Evolutionary conservation across 2,797 vertebrate genomes (phyloP), one percentile per base, ranked within the genome.

Genomic region (Chaetodon trifasciatus): DNA sequence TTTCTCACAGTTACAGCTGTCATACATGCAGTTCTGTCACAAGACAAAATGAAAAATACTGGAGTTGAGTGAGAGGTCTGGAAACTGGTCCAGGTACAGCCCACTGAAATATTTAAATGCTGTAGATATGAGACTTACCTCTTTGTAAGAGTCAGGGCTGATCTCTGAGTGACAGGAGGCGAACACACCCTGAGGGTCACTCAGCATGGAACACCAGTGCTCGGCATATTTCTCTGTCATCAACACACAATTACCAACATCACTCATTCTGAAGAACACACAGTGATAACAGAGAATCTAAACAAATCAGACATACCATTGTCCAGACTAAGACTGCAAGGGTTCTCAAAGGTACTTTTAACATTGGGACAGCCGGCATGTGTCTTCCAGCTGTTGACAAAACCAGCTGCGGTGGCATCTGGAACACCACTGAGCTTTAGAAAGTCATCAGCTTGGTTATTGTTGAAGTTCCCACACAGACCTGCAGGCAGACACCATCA

Each of bases 191-290:
- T 5, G 63, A 9, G 93, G 66, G 13, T 96, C 92, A 0, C 88
- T 91, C 64, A 98, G 93, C 78, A 91, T 90, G 11, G 95, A 95
- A 60, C 97, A 98, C 97, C 97, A 97, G 65, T 94, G 92, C 72
- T 94, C 87, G n/a, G 97, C 97, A 1, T 95, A 98, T 46, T 96
- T 95, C 75, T 97, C 97, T 98, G 93, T 88, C 46, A 72, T 17
- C 35, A 9, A 73, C 39, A 78, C 23, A 81, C 15, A 53, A 42
- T 5, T 0, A 46, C 4, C 16, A 42, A 37, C 24, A n/a, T 88
- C 8, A 44, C 42, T 58, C 1, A 55, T 28, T 47, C 2, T 64
- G 32, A 64, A 58, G 19, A 61, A 40, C 11, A 15, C 24, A 55
- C n/a, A 23, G 44, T 6, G 39, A 24, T 12, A 13, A 50, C 1